These are phyloP conservation scores for Anhinga anhinga DNA, from an alignment of 2,113 vertebrate species.

Conservation along the genomic window DNA sequence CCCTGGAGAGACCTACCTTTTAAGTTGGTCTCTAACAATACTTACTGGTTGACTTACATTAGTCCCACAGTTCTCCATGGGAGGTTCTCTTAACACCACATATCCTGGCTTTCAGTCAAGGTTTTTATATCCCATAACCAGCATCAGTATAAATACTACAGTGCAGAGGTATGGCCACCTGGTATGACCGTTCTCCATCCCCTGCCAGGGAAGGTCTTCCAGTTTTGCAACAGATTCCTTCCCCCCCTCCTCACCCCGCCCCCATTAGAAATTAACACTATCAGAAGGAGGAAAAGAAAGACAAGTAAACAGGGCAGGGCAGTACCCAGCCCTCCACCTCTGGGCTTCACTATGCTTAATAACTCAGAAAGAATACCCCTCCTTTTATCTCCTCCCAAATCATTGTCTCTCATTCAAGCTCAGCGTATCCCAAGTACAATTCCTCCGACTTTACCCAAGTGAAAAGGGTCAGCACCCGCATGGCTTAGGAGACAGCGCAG, in stretches of 20 bases:
- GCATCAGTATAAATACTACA: neutral
- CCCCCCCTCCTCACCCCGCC: fast-evolving
- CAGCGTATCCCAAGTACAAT: fast-evolving
- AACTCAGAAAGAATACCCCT: neutral
- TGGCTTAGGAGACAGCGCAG: fast-evolving
- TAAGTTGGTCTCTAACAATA: neutral
- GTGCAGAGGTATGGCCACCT: neutral
- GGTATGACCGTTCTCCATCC: neutral
- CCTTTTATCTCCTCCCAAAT: neutral
- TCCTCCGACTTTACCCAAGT: neutral
- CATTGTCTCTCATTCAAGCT: neutral
- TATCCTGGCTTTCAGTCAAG: neutral
- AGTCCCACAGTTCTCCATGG: neutral
- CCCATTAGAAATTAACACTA: neutral
- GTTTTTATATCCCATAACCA: neutral
- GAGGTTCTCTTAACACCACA: neutral
- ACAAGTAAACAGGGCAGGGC: neutral
- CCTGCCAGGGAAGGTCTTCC: neutral
- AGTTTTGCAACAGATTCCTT: neutral
- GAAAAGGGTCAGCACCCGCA: neutral
- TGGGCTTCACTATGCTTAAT: neutral
- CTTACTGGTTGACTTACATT: neutral
- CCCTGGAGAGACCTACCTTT: neutral
- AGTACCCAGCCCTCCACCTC: neutral
- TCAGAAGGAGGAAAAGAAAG: neutral